These are phyloP conservation scores for Cynodonichthys magdalenae DNA, from an alignment of 2,797 vertebrate species.

Conservation along the genomic window DNA sequence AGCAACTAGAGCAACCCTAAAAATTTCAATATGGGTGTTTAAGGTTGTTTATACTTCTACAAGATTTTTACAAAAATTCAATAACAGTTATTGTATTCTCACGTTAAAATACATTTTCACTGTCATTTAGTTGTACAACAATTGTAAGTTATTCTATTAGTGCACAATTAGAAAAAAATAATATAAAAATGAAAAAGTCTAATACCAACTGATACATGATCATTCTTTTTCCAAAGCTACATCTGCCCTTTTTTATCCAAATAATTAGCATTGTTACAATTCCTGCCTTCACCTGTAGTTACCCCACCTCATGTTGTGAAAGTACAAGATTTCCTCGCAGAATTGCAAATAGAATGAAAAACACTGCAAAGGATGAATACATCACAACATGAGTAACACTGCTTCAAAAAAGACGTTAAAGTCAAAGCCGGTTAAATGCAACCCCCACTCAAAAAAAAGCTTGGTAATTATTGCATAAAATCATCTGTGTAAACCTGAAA, in stretches of 20 bases:
- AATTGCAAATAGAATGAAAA: neutral
- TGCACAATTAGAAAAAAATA: no score
- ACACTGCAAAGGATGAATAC: neutral
- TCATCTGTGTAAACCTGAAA: constrained; percentile 17
- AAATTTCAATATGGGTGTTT: no score
- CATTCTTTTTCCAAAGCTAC: neutral
- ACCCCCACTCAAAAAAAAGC: constrained; percentile 6
- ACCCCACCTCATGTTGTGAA: neutral
- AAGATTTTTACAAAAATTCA: no score
- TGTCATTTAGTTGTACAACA: no score
- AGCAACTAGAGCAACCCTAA: no score
- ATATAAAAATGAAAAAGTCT: no score
- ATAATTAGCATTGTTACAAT: neutral
- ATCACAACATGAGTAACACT: constrained; percentile 1
- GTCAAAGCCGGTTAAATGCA: no score
- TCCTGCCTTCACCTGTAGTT: neutral
- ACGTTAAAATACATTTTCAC: no score
- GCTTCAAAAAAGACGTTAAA: neutral
- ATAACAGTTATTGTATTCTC: no score
- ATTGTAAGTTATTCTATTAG: no score
- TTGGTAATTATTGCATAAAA: constrained; percentile 21
- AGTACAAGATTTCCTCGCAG: constrained; percentile 4
- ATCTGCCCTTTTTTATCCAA: neutral
- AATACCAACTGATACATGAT: no score
- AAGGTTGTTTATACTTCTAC: no score